Evolutionary conservation across 2,113 vertebrate species (phyloP).

Genomic region (Triplophysa siluroides): DNA sequence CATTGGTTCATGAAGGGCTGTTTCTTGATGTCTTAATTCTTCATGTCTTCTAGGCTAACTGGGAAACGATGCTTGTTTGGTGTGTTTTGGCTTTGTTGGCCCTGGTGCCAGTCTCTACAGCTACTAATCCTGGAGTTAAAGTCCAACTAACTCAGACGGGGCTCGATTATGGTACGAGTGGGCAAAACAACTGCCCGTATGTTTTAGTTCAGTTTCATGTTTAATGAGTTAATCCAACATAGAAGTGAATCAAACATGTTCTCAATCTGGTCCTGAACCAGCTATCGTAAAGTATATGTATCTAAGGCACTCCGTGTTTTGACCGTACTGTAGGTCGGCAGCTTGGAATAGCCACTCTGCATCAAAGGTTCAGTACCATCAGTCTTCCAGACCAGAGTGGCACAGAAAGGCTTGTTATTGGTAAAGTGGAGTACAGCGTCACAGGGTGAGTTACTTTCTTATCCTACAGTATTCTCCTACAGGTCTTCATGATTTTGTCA

Average conservation of each 20-base stretch:
- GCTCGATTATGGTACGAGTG: constrained; percentile 70
- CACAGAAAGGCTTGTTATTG: constrained; percentile 58
- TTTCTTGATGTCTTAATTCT: not conserved
- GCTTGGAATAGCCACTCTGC: constrained; percentile 65
- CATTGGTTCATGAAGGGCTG: too few species aligned
- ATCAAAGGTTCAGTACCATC: constrained; percentile 65
- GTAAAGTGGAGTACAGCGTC: constrained; percentile 72
- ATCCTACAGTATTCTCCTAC: too few species aligned
- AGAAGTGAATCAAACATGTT: too few species aligned
- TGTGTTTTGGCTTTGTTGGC: constrained; percentile 58
- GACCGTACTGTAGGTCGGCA: constrained; percentile 60
- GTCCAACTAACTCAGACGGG: constrained; percentile 70
- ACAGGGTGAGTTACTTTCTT: constrained; percentile 63
- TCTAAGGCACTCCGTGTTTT: not conserved
- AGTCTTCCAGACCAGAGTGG: constrained; percentile 72
- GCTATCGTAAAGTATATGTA: too few species aligned
- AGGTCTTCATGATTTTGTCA: not conserved
- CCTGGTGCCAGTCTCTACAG: constrained; percentile 47
- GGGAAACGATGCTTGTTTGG: constrained; percentile 61
- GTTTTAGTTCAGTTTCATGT: too few species aligned
- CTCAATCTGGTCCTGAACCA: too few species aligned
- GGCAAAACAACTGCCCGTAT: too few species aligned
- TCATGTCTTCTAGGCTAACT: constrained; percentile 28
- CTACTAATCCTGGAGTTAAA: constrained; percentile 68
- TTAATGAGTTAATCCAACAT: not conserved